Conservation (phyloP, 2,113 vertebrate genomes). For the Cygnus buccinator region DNA sequence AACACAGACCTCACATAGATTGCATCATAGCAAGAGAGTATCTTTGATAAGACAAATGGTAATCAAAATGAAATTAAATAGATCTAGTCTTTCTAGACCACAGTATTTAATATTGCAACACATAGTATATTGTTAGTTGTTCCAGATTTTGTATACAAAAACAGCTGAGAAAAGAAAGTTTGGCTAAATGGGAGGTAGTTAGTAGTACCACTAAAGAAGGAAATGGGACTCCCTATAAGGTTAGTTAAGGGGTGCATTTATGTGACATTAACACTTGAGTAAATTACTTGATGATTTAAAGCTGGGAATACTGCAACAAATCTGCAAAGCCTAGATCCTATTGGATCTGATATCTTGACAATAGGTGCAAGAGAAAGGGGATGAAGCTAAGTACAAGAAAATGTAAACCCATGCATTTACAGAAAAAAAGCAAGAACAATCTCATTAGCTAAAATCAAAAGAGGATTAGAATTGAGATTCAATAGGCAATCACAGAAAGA, state of each 20-base stretch:
- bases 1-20: background rate
- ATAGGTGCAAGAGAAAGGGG: accelerated
- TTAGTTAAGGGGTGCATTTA: background rate
- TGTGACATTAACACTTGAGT: background rate
- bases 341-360: background rate
- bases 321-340: background rate
- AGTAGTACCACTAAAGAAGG: background rate
- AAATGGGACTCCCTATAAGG: background rate
- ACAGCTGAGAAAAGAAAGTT: background rate
- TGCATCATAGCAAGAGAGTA: background rate
- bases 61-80: background rate
- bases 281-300: background rate
- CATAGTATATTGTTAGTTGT: background rate
- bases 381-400: background rate
- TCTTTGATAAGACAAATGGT: background rate
- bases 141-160: background rate
- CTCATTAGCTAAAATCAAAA: background rate
- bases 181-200: background rate
- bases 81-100: background rate
- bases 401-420: accelerated
- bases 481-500: background rate
- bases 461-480: background rate
- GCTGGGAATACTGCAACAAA: background rate
- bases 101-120: background rate
- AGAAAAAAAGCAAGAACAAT: background rate